A percentile compares a stretch with the other conserved stretches of the same genome.
Conservation (phyloP, 2,888 invertebrate species). For the Drosophila anomalata region DNA sequence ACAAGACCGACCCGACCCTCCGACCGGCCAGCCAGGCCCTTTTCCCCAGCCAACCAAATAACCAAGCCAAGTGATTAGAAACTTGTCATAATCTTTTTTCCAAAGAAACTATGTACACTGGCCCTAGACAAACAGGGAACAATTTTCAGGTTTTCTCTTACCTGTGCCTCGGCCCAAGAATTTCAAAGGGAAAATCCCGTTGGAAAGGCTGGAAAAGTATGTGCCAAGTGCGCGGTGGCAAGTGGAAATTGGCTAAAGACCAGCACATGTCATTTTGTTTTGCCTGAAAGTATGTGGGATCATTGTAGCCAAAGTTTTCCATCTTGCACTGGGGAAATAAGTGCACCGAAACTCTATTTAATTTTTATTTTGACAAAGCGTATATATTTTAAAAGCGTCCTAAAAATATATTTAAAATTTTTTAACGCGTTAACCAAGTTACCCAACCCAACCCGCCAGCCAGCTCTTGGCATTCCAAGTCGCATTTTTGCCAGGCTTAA, state of each 20-base stretch:
- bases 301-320: constrained; percentile 53
- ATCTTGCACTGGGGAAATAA: constrained; percentile 4
- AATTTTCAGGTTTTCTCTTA: constrained; percentile 39
- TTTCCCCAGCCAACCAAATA: constrained; percentile 14
- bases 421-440: not conserved
- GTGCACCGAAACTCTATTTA: too few relatives aligned
- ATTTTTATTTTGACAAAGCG: constrained; percentile 7
- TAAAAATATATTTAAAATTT: too few relatives aligned
- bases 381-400: not conserved
- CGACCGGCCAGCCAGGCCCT: constrained; percentile 9
- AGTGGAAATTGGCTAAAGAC: constrained; percentile 66
- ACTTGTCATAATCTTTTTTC: constrained; percentile 76
- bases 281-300: constrained; percentile 19
- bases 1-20: not conserved
- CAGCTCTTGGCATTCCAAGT: constrained; percentile 15
- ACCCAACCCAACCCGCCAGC: constrained; percentile 4
- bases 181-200: constrained; percentile 59
- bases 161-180: constrained; percentile 45
- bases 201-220: constrained; percentile 48
- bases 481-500: constrained; percentile 60
- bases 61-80: constrained; percentile 62
- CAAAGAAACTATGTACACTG: constrained; percentile 71
- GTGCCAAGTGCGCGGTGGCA: constrained; percentile 47
- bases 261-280: constrained; percentile 29
- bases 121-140: constrained; percentile 33